Evolutionary conservation across 2,113 vertebrate species (phyloP).

Genomic region (Lophius piscatorius): DNA sequence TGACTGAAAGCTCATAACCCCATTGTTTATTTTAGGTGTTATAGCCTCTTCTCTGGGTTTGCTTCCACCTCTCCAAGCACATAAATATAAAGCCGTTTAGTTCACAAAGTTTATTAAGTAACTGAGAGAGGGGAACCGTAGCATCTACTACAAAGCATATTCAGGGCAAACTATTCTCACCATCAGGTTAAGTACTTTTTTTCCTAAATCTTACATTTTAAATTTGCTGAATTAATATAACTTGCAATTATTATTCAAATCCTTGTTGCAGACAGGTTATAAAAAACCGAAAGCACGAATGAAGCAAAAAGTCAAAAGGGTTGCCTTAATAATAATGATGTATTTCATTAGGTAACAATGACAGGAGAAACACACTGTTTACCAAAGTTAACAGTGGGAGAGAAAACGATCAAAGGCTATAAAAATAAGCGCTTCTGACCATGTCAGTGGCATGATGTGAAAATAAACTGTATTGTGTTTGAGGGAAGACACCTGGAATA

Average conservation of each 20-base stretch:
- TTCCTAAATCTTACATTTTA: too few species aligned
- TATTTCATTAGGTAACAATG: conserved; percentile 25
- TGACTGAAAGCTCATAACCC: too few species aligned
- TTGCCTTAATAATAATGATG: conserved; percentile 1
- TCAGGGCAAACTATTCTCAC: background rate
- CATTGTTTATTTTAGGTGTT: conserved; percentile 10
- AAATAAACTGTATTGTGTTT: conserved; percentile 54
- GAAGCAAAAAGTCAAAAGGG: background rate
- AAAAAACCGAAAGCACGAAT: too few species aligned
- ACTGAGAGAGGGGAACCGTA: too few species aligned
- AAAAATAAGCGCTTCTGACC: conserved; percentile 51
- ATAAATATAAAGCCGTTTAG: too few species aligned
- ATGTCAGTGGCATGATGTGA: conserved; percentile 21
- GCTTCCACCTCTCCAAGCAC: background rate
- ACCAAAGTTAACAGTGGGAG: conserved; percentile 39
- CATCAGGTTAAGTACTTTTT: too few species aligned
- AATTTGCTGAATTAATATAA: background rate
- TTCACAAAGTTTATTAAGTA: background rate
- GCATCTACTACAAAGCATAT: background rate
- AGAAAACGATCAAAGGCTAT: conserved; percentile 34
- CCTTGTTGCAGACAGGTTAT: background rate
- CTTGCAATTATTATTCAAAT: background rate
- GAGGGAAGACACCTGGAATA: conserved; percentile 63
- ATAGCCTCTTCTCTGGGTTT: background rate
- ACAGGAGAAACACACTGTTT: conserved; percentile 32